These are phyloP conservation scores for Dryoscopus gambensis DNA, from an alignment of 2,113 vertebrate genomes.

Conservation along the genomic window DNA sequence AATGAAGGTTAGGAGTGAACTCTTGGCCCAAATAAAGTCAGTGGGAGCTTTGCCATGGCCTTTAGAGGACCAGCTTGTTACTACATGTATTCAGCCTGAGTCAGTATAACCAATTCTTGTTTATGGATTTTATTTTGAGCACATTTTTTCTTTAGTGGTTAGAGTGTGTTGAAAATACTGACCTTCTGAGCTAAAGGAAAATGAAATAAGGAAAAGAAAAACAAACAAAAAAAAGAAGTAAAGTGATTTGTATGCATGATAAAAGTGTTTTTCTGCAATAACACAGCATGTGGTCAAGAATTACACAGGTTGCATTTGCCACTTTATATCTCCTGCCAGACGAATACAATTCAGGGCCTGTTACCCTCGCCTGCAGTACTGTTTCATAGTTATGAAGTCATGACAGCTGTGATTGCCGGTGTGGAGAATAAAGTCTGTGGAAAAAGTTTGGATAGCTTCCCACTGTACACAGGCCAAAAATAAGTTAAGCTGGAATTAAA, in stretches of 20 bases:
- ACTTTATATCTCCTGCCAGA: constrained; percentile 48
- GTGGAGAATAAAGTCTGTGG: not conserved
- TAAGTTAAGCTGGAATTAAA: not conserved
- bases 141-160: not conserved
- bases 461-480: constrained; percentile 41
- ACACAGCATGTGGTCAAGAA: constrained; percentile 37
- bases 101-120: not conserved
- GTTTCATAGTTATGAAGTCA: constrained; percentile 73
- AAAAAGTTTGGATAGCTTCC: constrained; percentile 37
- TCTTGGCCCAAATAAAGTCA: not conserved
- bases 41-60: not conserved
- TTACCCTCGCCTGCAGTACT: constrained; percentile 31
- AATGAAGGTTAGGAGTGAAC: not conserved
- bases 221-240: not conserved
- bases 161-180: not conserved
- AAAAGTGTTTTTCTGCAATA: constrained; percentile 50
- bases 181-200: constrained; percentile 9
- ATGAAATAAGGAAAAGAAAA: not conserved
- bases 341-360: constrained; percentile 66
- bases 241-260: constrained; percentile 38
- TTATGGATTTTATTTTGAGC: not conserved
- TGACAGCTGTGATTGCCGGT: constrained; percentile 64
- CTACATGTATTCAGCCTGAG: not conserved
- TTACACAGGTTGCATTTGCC: constrained; percentile 51
- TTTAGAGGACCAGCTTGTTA: not conserved